Base-by-base conservation (phyloP, 2,888 invertebrate species). In the Psococerastis gibbosa region DNA sequence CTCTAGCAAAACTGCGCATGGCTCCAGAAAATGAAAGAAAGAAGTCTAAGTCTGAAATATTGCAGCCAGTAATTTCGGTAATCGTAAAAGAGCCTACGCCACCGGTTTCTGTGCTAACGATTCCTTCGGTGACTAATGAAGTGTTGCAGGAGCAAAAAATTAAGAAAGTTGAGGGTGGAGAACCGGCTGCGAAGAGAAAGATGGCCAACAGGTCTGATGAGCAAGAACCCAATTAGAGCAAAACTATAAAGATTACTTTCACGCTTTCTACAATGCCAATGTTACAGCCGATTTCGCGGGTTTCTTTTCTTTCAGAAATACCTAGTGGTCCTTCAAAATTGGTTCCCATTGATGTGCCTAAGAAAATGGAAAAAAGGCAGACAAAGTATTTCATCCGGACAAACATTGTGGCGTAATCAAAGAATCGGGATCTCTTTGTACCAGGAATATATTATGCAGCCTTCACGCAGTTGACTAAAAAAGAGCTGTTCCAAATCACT, bases 331-430 rank as follows among this genome's bases (percentile, higher is more conserved):
- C 27, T 9, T 11, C 27, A 27, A 11, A 27, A 6, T 11, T 27
- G 8, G 48, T 46, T 2, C 60, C 57, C 33, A 55, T 59, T 18
- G 38, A 38, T 4, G 3, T 38, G 22, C 38, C 38, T 20, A 38
- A 38, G 20, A 38, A 38, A 20, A 16, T 45, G 65, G 69, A 49
- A 67, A 80, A 47, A 78, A 81, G 56, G 18, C 11, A 4, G 38
- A 38, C 22, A 38, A 38, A 18, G 22, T 38, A 13, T 84, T 78
- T 62, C 79, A 84, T 60, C 75, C 84, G n/a, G 77, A 84, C 57
- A 73, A 78, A 51, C 84, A 84, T 57, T 84, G 84, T 58, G 85
- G 84, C 2, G 83, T 83, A 15, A 61, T 71, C 52, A 73, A 70
- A 44, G 78, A 76, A 49, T 73, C 69, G 48, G 67, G 67, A 3